A percentile compares a stretch with the other conserved stretches of the same genome.
phyloP scores from a whole-genome alignment of 2,113 vertebrate species.

The Crotalus viridis region DNA sequence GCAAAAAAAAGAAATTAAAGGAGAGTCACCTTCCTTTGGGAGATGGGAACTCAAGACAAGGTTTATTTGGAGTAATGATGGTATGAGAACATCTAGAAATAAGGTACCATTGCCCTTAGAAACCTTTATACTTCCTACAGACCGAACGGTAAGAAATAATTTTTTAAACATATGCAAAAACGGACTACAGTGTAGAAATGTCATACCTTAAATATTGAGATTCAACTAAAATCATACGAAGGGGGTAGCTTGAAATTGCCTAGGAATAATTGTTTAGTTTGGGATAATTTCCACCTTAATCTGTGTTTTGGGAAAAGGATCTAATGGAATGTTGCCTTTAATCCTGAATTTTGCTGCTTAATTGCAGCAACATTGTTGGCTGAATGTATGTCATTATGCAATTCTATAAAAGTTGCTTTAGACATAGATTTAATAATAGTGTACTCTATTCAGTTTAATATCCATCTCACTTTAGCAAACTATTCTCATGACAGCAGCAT shows the following conservation, averaged over 20 bases:
- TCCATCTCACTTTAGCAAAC: not conserved
- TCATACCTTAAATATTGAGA: not conserved
- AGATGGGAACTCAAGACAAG: slow-evolving; percentile 47
- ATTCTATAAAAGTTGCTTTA: slow-evolving; percentile 22
- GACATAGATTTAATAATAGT: slow-evolving; percentile 1
- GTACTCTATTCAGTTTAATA: not conserved
- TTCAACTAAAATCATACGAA: not conserved
- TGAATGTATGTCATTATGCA: not conserved
- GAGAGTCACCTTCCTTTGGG: slow-evolving; percentile 46
- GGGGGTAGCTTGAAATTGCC: not conserved
- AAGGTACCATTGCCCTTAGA: not conserved
- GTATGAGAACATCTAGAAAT: not conserved
- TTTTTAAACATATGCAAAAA: not conserved
- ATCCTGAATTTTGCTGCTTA: not conserved
- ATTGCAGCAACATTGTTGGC: not conserved
- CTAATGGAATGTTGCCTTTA: not conserved
- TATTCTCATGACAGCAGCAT: not conserved
- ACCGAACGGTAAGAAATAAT: not conserved
- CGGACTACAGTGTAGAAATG: not conserved
- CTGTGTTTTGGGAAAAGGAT: slow-evolving; percentile 1
- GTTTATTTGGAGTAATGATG: slow-evolving; percentile 29
- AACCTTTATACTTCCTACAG: not conserved
- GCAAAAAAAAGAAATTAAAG: slow-evolving; percentile 34
- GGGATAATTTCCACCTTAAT: slow-evolving; percentile 11
- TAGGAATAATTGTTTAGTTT: not conserved